These are phyloP conservation scores for Mustelus asterias DNA, from an alignment of 2,113 vertebrate genomes.

Conservation along the genomic window DNA sequence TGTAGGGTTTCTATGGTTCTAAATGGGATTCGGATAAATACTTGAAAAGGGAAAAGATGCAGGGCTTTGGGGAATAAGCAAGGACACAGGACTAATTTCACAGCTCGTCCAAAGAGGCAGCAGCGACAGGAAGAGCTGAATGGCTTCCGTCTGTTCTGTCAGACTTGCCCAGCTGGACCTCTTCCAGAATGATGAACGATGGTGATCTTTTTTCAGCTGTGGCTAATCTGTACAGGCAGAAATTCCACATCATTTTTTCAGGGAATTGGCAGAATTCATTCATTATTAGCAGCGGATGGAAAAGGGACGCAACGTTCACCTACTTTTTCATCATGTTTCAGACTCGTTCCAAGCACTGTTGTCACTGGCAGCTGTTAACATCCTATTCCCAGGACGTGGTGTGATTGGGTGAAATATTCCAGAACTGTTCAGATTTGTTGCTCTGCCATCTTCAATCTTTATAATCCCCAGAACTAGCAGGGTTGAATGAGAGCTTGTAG, in stretches of 20 bases:
- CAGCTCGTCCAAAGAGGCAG: not conserved
- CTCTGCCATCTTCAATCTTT: too few relatives aligned
- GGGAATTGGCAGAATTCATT: too few relatives aligned
- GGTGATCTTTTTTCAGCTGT: not conserved
- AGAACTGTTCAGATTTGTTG: too few relatives aligned
- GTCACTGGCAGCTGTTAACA: too few relatives aligned
- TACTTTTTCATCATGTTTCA: too few relatives aligned
- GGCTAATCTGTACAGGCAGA: not conserved
- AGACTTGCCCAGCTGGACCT: not conserved
- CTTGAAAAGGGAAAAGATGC: not conserved
- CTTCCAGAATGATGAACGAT: not conserved
- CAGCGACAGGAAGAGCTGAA: not conserved
- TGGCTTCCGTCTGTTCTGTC: not conserved
- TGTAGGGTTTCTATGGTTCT: too few relatives aligned
- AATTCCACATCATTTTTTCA: not conserved
- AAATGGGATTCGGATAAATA: not conserved
- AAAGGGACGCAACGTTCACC: not conserved
- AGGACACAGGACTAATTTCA: not conserved
- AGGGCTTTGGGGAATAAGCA: not conserved
- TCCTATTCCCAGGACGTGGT: too few relatives aligned
- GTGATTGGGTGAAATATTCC: too few relatives aligned
- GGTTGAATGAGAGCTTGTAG: too few relatives aligned
- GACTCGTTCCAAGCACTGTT: too few relatives aligned
- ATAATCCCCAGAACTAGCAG: too few relatives aligned
- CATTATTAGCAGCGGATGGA: too few relatives aligned